phyloP scores from a whole-genome alignment of 2,888 invertebrate species.

The Dicranocentrus wangi region DNA sequence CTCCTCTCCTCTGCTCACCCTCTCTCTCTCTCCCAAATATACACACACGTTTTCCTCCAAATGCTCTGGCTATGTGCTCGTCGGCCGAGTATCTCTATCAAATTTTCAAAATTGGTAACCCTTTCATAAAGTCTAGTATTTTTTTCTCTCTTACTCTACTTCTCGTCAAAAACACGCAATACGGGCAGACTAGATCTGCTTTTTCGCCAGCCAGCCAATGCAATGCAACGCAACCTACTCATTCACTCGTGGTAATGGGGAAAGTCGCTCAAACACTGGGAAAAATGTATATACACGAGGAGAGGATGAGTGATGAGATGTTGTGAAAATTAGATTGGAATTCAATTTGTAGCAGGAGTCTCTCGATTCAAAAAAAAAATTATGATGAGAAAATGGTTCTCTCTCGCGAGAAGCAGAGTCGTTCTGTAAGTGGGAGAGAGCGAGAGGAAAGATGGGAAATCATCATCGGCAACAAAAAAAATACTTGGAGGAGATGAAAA shows the following conservation, averaged over 20 bases:
- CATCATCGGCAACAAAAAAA: conserved; percentile 37
- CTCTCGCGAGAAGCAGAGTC: no score
- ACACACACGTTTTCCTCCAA: no score
- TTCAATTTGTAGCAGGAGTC: conserved; percentile 65
- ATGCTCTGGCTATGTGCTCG: no score
- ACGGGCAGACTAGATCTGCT: neutral
- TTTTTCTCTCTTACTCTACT: neutral
- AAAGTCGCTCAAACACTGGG: conserved; percentile 45
- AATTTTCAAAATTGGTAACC: conserved; percentile 30
- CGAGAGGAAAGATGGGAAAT: conserved; percentile 56
- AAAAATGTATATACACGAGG: conserved; percentile 37
- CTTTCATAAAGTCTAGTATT: conserved; percentile 2
- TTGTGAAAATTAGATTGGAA: conserved; percentile 68
- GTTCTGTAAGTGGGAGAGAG: conserved; percentile 32
- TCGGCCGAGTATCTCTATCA: conserved; percentile 28
- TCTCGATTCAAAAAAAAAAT: conserved; percentile 58
- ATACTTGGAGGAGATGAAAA: neutral
- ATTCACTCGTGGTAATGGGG: conserved; percentile 52
- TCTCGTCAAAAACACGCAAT: no score
- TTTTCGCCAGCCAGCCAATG: neutral
- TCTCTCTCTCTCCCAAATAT: neutral
- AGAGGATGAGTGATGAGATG: conserved; percentile 64
- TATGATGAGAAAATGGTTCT: conserved; percentile 63
- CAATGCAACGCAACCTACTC: conserved; percentile 12
- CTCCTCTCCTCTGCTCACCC: no score